These are phyloP conservation scores for Dicaeum eximium DNA, from an alignment of 2,113 vertebrate species.

Conservation along the genomic window DNA sequence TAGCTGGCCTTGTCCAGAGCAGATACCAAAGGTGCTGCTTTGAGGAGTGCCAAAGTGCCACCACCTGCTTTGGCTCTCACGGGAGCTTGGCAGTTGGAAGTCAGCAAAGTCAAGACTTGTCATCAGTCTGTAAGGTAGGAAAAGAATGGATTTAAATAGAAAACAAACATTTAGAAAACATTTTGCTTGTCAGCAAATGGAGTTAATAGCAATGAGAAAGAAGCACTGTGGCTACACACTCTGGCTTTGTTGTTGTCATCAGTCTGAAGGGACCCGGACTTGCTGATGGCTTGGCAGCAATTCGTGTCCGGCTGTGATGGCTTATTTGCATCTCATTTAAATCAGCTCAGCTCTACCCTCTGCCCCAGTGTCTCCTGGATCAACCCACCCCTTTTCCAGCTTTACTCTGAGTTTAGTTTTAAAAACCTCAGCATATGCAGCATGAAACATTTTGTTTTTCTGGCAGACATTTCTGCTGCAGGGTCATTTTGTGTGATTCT, in stretches of 20 bases:
- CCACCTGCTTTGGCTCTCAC: neutral
- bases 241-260: neutral
- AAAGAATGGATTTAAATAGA: neutral
- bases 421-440: neutral
- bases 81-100: neutral
- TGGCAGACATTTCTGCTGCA: neutral
- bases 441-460: rapidly evolving
- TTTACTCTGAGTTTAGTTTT: neutral
- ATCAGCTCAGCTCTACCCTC: neutral
- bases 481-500: neutral
- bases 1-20: neutral
- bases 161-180: neutral
- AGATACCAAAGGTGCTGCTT: neutral
- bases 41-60: neutral
- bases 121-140: neutral
- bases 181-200: neutral
- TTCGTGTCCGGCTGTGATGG: neutral
- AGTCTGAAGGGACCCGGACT: neutral
- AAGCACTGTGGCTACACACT: neutral
- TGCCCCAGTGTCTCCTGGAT: neutral
- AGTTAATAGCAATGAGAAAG: neutral
- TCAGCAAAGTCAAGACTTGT: neutral
- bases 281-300: neutral
- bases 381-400: neutral
- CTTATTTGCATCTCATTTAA: neutral